These are phyloP conservation scores for Anniella stebbinsi DNA, from an alignment of 2,797 vertebrate genomes.

Conservation along the genomic window DNA sequence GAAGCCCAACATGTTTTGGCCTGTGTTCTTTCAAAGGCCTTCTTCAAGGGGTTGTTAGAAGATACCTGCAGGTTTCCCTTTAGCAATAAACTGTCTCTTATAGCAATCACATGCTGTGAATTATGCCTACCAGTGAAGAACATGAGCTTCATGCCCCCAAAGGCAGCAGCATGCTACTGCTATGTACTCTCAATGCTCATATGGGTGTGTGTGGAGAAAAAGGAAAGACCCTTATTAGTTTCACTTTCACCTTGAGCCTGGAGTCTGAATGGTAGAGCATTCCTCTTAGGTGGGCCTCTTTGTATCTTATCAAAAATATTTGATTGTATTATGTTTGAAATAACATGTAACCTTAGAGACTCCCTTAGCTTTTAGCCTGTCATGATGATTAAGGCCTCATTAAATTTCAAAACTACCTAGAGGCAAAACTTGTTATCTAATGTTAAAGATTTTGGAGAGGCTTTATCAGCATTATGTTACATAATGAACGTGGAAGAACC, in stretches of 20 bases:
- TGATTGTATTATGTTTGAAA: conserved; percentile 73
- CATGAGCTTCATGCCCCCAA: neutral
- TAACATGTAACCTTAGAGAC: conserved; percentile 57
- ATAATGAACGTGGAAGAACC: conserved; percentile 52
- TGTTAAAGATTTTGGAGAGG: conserved; percentile 62
- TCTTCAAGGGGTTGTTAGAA: too few species aligned
- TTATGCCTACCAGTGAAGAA: neutral
- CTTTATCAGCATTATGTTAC: conserved; percentile 57
- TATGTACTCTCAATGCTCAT: neutral
- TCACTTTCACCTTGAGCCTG: conserved; percentile 40
- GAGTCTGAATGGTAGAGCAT: conserved; percentile 39
- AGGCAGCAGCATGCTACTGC: neutral
- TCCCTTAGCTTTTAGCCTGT: conserved; percentile 72
- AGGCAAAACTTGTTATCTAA: conserved; percentile 65
- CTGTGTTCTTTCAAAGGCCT: too few species aligned
- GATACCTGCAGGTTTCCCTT: too few species aligned
- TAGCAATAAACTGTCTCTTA: too few species aligned
- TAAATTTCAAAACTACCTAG: conserved; percentile 62
- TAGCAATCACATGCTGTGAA: too few species aligned
- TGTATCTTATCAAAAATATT: conserved; percentile 70
- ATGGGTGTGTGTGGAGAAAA: neutral
- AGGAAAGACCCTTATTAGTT: conserved; percentile 7
- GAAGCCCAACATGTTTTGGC: too few species aligned
- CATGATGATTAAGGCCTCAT: conserved; percentile 68
- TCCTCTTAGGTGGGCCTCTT: conserved; percentile 58